A percentile compares a stretch with the other conserved stretches of the same genome.
These are phyloP conservation scores for Buceros bicornis DNA, from an alignment of 2,797 vertebrate genomes.

Conservation along the genomic window DNA sequence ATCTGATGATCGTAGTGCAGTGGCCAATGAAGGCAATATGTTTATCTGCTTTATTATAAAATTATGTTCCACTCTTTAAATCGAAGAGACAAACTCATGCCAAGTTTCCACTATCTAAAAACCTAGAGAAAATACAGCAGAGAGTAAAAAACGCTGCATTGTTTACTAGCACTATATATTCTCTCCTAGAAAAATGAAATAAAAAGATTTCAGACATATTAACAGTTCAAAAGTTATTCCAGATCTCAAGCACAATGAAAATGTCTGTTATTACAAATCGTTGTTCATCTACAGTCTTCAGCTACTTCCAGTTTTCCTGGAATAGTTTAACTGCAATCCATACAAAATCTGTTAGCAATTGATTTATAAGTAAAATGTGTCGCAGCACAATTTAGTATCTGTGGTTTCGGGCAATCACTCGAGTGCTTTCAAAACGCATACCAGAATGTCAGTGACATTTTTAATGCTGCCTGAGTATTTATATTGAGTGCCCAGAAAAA, in stretches of 20 bases:
- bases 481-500: not conserved
- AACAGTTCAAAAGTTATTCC: not conserved
- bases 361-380: constrained; percentile 13
- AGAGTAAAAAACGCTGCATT: not conserved
- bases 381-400: not conserved
- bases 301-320: constrained; percentile 14
- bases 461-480: constrained; percentile 20
- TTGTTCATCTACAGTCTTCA: not conserved
- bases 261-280: not conserved
- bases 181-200: not conserved
- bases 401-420: constrained; percentile 22
- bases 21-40: not conserved
- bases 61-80: not conserved
- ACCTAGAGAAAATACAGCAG: not conserved
- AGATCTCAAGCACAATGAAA: not conserved
- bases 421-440: not conserved
- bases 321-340: constrained; percentile 26
- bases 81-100: not conserved
- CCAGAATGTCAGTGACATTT: constrained; percentile 29
- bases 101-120: constrained; percentile 15
- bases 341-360: constrained; percentile 35
- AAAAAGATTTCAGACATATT: not conserved
- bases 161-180: not conserved
- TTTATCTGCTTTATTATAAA: constrained; percentile 1
- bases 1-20: not conserved